Conservation (phyloP, 2,797 vertebrate species). For the Falco biarmicus region DNA sequence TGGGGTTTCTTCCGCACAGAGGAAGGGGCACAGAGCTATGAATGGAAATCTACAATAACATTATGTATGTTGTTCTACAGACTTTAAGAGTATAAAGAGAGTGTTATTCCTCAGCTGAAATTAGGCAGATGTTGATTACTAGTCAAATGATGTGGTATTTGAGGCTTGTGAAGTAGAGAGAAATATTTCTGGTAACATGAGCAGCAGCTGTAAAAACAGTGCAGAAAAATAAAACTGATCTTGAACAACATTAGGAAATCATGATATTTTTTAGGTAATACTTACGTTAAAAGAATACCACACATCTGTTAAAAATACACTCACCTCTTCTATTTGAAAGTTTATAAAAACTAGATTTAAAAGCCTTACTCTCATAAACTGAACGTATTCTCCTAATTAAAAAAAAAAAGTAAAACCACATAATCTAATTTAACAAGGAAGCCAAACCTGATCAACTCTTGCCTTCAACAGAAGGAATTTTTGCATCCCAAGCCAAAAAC, state of each 20-base stretch:
- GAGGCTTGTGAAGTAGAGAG: conserved; percentile 48
- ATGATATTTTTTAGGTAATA: neutral
- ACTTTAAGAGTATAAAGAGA: conserved; percentile 1
- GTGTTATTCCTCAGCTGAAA: conserved; percentile 60
- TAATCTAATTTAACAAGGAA: conserved; percentile 4
- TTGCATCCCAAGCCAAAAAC: conserved; percentile 5
- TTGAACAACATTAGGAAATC: conserved; percentile 28
- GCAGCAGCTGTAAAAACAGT: conserved; percentile 68
- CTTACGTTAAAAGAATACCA: conserved; percentile 2
- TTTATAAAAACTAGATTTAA: neutral
- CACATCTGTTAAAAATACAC: neutral
- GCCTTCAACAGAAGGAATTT: conserved; percentile 3
- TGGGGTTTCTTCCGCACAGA: neutral
- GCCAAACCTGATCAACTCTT: neutral
- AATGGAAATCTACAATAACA: conserved; percentile 53
- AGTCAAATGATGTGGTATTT: conserved; percentile 53
- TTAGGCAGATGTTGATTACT: conserved; percentile 56
- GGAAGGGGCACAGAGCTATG: neutral
- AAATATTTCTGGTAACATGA: conserved; percentile 48
- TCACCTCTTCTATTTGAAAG: neutral
- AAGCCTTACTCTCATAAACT: neutral
- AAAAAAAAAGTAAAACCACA: neutral
- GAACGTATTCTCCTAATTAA: neutral
- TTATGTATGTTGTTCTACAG: neutral
- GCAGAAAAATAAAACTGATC: conserved; percentile 23